A percentile compares a stretch with the other conserved stretches of the same genome.
phyloP scores from a whole-genome alignment of 1,140 invertebrate species.

The Trichoplusia ni region DNA sequence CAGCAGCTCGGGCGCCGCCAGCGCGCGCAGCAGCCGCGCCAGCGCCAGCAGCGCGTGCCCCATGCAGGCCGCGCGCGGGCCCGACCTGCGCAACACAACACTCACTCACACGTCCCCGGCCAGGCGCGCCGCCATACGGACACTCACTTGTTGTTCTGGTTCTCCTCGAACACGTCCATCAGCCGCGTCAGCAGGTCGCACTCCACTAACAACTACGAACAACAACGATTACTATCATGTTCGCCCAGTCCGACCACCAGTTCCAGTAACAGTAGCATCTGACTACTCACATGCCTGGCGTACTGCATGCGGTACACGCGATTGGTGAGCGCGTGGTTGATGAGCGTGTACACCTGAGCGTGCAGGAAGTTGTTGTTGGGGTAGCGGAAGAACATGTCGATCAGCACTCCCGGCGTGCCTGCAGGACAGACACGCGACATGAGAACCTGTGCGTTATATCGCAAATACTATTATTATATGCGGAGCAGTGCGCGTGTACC shows the following conservation, averaged over 20 bases:
- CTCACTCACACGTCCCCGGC: too few species aligned
- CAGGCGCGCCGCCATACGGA: background rate
- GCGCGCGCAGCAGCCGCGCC: conserved; percentile 31
- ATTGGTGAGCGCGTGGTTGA: conserved; percentile 84
- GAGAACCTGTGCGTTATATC: background rate
- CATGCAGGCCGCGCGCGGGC: conserved; percentile 77
- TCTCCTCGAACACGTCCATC: conserved; percentile 81
- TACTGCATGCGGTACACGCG: conserved; percentile 51
- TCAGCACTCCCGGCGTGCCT: conserved; percentile 79
- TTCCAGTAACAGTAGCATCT: background rate
- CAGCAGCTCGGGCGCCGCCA: conserved; percentile 20
- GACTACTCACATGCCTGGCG: conserved; percentile 57
- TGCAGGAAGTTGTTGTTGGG: conserved; percentile 95
- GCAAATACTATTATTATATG: too few species aligned
- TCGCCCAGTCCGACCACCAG: background rate
- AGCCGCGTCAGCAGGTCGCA: conserved; percentile 80
- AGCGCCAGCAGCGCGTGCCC: conserved; percentile 78
- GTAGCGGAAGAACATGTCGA: conserved; percentile 93
- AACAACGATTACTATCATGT: conserved; percentile 1
- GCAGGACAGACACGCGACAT: conserved; percentile 18
- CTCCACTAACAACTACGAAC: conserved; percentile 78
- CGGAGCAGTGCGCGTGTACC: conserved; percentile 40
- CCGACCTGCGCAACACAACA: too few species aligned
- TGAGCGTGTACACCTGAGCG: conserved; percentile 89
- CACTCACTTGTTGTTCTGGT: conserved; percentile 80